These are phyloP conservation scores for Heterotilapia buettikoferi DNA, from an alignment of 2,113 vertebrate species.

Conservation along the genomic window DNA sequence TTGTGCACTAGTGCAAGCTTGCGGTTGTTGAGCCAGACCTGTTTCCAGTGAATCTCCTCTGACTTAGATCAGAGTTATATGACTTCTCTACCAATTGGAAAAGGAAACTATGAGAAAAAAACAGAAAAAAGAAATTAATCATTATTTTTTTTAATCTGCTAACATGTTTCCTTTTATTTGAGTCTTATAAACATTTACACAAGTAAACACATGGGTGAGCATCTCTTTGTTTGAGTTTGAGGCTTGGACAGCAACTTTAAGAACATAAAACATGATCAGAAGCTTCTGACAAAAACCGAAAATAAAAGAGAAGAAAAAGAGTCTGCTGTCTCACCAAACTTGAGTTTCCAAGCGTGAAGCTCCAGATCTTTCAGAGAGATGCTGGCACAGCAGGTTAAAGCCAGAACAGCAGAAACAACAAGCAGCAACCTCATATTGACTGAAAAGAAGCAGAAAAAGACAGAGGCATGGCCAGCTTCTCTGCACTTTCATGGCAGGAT, in stretches of 20 bases:
- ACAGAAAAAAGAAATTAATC: not conserved
- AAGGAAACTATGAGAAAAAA: not conserved
- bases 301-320: not conserved
- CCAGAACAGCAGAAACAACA: not conserved
- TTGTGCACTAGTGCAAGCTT: accelerated
- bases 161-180: not conserved
- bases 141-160: accelerated
- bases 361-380: constrained; percentile 30
- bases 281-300: not conserved
- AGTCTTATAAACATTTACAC: not conserved
- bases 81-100: not conserved
- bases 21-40: accelerated
- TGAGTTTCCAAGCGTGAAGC: constrained; percentile 73
- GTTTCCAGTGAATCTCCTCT: not conserved
- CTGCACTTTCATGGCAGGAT: not conserved
- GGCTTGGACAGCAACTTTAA: not conserved
- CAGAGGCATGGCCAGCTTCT: not conserved
- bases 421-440: not conserved
- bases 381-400: not conserved
- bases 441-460: not conserved
- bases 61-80: accelerated
- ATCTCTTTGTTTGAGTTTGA: not conserved
- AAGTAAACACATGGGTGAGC: not conserved
- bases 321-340: constrained; percentile 61
- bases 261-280: not conserved